These are phyloP conservation scores for Python bivittatus DNA, from an alignment of 2,113 vertebrate genomes.

Conservation along the genomic window DNA sequence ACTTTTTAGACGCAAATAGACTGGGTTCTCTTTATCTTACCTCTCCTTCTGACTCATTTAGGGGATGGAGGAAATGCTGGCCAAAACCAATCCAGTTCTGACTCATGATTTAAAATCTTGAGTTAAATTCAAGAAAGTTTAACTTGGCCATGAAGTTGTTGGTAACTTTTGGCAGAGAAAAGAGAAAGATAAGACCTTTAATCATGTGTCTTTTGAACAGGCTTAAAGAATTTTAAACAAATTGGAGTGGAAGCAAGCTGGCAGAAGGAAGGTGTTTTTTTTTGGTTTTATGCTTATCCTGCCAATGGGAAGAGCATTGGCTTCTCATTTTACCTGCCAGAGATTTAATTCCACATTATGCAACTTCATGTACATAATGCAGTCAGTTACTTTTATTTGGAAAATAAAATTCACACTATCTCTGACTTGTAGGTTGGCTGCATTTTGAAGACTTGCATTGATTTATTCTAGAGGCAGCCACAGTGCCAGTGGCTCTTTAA, in stretches of 20 bases:
- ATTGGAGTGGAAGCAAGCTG: neutral
- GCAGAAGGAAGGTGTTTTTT: neutral
- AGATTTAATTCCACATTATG: neutral
- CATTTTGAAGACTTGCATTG: slow-evolving; percentile 46
- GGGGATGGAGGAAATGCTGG: neutral
- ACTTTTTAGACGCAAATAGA: slow-evolving; percentile 31
- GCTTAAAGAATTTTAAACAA: neutral
- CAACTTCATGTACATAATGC: too few species aligned
- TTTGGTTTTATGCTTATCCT: neutral
- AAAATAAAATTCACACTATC: neutral
- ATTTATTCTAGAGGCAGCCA: slow-evolving; percentile 41
- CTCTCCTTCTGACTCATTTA: slow-evolving; percentile 60
- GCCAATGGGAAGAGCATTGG: neutral
- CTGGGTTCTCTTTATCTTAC: neutral
- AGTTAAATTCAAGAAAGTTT: slow-evolving; percentile 19
- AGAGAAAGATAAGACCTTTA: slow-evolving; percentile 3
- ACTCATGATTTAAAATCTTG: slow-evolving; percentile 40
- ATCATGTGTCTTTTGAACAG: neutral
- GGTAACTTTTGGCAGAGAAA: neutral
- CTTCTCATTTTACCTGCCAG: neutral
- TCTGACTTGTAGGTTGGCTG: slow-evolving; percentile 36
- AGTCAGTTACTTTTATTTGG: neutral
- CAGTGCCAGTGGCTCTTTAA: slow-evolving; percentile 32
- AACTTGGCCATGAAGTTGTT: neutral
- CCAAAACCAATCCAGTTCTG: slow-evolving; percentile 34